Base-by-base conservation (phyloP, 2,113 vertebrate genomes). In the Zapornia atra region DNA sequence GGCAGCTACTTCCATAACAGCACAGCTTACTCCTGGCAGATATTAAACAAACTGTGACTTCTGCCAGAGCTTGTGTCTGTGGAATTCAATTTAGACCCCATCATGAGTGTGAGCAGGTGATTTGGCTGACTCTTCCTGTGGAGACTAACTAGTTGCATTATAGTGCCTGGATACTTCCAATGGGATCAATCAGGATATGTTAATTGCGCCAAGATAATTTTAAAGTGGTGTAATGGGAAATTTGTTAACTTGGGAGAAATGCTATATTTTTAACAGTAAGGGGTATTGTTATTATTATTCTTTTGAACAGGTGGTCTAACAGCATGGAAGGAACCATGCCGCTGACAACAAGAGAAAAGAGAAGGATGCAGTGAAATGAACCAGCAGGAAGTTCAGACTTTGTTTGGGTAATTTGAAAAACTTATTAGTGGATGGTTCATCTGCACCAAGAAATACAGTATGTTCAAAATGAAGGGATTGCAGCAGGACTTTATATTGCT, bases 241-340 rank as follows among this genome's bases (percentile, higher is more conserved):
- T 94, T 90, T 93, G 92, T 96, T 96, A 96, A 95, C 96, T 96
- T 94, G 92, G 96, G 95, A 92, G 83, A 91, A 94, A 95, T 93
- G 93, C 59, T 97, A 80, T 95, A 91, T 96, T 96, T 97, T 96
- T 95, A 97, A 84, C 96, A 97, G 95, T 89, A 72, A 95, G 96
- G 96, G 95, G 96, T 94, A 94, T 95, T 81, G 88, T 89, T 96
- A 92, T 94, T 95, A 89, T 96, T 96, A 96, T 96, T 95, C 80
- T 96, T 97, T 96, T 82, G 95, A 97, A 96, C 97, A 97, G 97
- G 96, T 97, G 96, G 95, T 95, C 90, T 97, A 92, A 68, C 96
- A 97, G 97, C 97, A 96, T 95, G 96, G 86, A 81, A 93, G 91
- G 83, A 96, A 65, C 86, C 95, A 94, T 91, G 88, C 66, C 0